Evolutionary conservation across 2,113 vertebrate genomes (phyloP).

Genomic region (Salminus brasiliensis): DNA sequence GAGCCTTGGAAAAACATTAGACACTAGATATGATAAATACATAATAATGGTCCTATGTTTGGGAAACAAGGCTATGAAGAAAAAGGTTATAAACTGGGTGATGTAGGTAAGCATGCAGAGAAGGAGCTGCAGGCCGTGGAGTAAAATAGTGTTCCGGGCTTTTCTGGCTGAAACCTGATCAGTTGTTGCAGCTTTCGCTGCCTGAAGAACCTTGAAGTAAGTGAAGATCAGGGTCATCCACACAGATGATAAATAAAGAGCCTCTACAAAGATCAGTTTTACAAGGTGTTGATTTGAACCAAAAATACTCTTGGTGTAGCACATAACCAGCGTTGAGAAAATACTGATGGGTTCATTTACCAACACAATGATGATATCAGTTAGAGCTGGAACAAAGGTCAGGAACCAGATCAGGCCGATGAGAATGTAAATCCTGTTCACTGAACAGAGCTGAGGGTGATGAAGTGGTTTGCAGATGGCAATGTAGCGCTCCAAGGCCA

Average conservation of each 20-base stretch:
- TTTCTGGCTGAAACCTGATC: constrained; percentile 53
- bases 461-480: constrained; percentile 63
- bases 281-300: constrained; percentile 30
- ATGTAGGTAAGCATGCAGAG: constrained; percentile 58
- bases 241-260: no score
- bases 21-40: constrained; percentile 47
- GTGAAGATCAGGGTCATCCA: no score
- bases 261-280: constrained; percentile 24
- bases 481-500: constrained; percentile 66
- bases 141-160: constrained; percentile 61
- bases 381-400: constrained; percentile 24
- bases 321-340: constrained; percentile 11
- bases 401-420: constrained; percentile 51
- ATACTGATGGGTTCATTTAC: constrained; percentile 1
- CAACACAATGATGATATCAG: constrained; percentile 48
- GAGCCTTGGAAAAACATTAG: constrained; percentile 56
- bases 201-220: constrained; percentile 55
- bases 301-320: not conserved
- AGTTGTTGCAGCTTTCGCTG: constrained; percentile 33
- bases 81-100: not conserved
- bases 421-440: constrained; percentile 52
- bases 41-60: not conserved
- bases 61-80: constrained; percentile 26
- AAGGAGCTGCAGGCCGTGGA: constrained; percentile 64
- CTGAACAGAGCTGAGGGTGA: constrained; percentile 59